Conservation (phyloP, 92 coral and sea anemone species). For the Desmophyllum pertusum region DNA sequence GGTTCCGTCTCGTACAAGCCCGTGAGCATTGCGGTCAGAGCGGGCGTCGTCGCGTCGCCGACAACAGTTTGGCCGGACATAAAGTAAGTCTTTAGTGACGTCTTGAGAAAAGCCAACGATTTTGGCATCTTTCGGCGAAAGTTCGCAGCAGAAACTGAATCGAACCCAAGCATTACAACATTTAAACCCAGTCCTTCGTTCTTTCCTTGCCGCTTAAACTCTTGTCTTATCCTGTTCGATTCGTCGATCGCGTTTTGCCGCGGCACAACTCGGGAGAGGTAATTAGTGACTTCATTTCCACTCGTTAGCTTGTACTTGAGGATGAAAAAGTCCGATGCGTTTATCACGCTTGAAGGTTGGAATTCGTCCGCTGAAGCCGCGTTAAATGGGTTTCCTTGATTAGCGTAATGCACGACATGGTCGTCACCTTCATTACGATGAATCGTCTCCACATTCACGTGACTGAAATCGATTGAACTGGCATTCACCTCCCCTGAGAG, state of each 20-base stretch:
- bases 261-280: constrained; percentile 67
- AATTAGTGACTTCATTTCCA: constrained; percentile 32
- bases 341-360: constrained; percentile 43
- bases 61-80: constrained; percentile 80
- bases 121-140: constrained; percentile 85
- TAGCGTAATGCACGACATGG: constrained; percentile 5
- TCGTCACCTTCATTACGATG: constrained; percentile 53
- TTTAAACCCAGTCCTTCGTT: constrained; percentile 48
- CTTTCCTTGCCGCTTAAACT: constrained; percentile 30
- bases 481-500: constrained; percentile 38
- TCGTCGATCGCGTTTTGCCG: constrained; percentile 28
- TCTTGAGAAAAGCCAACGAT: constrained; percentile 62
- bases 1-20: constrained; percentile 72
- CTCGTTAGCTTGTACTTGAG: constrained; percentile 48
- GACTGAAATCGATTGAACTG: constrained; percentile 12
- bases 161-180: constrained; percentile 83
- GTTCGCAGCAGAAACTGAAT: constrained; percentile 80
- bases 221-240: constrained; percentile 9
- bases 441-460: constrained; percentile 63
- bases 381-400: constrained; percentile 39
- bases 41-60: constrained; percentile 96
- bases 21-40: constrained; percentile 87
- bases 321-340: constrained; percentile 71
- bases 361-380: background rate
- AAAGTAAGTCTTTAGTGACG: constrained; percentile 61